Conservation (phyloP, 2,888 invertebrate species). For the Conus canariensis region DNA sequence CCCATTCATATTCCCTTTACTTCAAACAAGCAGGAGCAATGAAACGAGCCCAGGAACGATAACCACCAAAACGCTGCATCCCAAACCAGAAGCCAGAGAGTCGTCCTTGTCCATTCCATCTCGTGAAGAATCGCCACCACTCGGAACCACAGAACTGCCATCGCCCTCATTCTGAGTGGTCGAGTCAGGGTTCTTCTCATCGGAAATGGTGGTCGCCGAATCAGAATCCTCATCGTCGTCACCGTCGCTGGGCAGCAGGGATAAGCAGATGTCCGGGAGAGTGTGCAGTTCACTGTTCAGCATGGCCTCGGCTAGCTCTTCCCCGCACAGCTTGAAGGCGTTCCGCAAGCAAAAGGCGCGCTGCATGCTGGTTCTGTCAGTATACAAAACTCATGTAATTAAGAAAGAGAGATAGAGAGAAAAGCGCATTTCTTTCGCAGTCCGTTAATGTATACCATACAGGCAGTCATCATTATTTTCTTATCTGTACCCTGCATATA, state of each 20-base stretch:
- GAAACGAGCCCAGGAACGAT: neutral
- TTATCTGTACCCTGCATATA: too few species aligned
- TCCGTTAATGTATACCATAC: too few species aligned
- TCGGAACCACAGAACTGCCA: too few species aligned
- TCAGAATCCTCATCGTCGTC: neutral
- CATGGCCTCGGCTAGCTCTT: constrained; percentile 44
- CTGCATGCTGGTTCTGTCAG: constrained; percentile 43
- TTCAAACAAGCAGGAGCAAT: neutral
- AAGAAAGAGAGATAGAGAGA: neutral
- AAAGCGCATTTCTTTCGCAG: too few species aligned
- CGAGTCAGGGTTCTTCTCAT: too few species aligned
- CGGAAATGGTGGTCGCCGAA: neutral
- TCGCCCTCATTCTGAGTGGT: too few species aligned
- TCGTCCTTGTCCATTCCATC: neutral
- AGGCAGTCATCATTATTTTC: too few species aligned
- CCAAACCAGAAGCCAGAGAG: neutral
- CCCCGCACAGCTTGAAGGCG: constrained; percentile 48
- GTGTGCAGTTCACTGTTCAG: constrained; percentile 46
- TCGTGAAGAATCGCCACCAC: neutral
- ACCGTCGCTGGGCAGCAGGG: constrained; percentile 23
- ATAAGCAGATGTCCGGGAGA: constrained; percentile 47
- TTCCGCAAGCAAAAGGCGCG: constrained; percentile 44
- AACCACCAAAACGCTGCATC: neutral
- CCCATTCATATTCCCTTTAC: too few species aligned
- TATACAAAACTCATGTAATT: neutral